Evolutionary conservation across 2,797 vertebrate genomes (phyloP).

Genomic region (Columba guinea): DNA sequence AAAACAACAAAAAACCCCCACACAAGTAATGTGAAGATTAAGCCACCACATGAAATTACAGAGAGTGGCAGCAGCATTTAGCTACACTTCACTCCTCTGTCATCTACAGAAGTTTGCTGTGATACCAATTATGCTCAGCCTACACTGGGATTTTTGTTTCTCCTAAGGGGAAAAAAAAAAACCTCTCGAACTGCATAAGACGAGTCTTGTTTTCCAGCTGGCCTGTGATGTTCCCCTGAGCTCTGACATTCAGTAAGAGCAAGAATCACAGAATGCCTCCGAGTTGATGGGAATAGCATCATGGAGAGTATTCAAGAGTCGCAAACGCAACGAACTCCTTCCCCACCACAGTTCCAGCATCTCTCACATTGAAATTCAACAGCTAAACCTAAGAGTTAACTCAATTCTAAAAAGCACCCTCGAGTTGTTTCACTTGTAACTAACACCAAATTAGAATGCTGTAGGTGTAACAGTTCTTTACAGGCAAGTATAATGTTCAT

Average conservation of each 20-base stretch:
- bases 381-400: neutral
- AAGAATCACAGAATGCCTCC: neutral
- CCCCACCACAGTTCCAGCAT: neutral
- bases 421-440: neutral
- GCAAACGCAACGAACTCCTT: neutral
- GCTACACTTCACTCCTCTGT: neutral
- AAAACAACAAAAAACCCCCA: neutral
- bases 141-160: slow-evolving; percentile 75
- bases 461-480: neutral
- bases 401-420: neutral
- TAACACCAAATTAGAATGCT: neutral
- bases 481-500: neutral
- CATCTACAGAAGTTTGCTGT: slow-evolving; percentile 35
- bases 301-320: neutral
- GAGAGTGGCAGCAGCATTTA: neutral
- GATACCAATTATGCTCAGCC: slow-evolving; percentile 45
- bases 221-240: slow-evolving; percentile 40
- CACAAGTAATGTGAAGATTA: neutral
- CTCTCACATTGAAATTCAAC: neutral
- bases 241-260: neutral
- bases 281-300: neutral
- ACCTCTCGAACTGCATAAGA: slow-evolving; percentile 8
- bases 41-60: neutral
- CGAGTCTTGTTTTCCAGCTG: slow-evolving; percentile 65
- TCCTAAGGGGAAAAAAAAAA: neutral